Evolutionary conservation across 2,113 vertebrate genomes (phyloP).

Genomic region (Oenanthe melanoleuca): DNA sequence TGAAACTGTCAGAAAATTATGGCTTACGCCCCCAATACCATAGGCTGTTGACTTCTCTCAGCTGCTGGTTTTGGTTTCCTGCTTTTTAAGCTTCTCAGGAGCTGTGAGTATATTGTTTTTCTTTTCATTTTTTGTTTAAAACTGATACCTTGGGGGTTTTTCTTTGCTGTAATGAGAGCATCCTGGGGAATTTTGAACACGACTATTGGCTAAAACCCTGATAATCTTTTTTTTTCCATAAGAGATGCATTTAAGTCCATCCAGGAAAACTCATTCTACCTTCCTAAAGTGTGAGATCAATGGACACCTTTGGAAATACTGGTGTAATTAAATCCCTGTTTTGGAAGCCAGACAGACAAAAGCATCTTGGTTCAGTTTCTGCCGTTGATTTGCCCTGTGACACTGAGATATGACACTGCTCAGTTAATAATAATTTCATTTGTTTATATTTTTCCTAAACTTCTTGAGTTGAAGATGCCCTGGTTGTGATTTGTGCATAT

Average conservation of each 20-base stretch:
- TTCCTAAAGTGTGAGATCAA: not conserved
- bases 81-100: not conserved
- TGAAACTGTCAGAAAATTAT: constrained; percentile 36
- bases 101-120: not conserved
- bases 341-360: not conserved
- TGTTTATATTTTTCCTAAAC: not conserved
- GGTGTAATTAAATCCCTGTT: not conserved
- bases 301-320: not conserved
- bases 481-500: not conserved
- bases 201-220: not conserved
- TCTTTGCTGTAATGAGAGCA: not conserved
- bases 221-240: not conserved
- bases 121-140: not conserved
- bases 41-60: constrained; percentile 4
- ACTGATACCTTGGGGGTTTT: not conserved
- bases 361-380: not conserved
- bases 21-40: not conserved
- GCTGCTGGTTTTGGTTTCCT: constrained; percentile 25
- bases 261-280: not conserved
- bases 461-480: not conserved
- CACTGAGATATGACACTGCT: not conserved
- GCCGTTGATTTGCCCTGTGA: not conserved
- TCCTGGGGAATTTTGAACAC: not conserved
- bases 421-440: not conserved
- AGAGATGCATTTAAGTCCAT: not conserved